These are phyloP conservation scores for Felis catus DNA, from an alignment of 2,113 vertebrate genomes.

Conservation along the genomic window F.catus_Fca126_mat1.0 CM031419.1:209496501-209497000, in stretches of 20 bases:
- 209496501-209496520: background rate
- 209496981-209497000: background rate
- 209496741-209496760: background rate
- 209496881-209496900: background rate
- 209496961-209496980: background rate
- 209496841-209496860: background rate
- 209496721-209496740: background rate
- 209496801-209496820: background rate
- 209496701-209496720: accelerated
- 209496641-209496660: background rate
- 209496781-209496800: background rate
- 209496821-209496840: background rate
- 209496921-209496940: background rate
- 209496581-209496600: background rate
- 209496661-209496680: background rate
- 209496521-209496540: background rate
- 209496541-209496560: background rate
- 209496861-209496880: background rate
- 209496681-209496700: accelerated
- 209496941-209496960: background rate
- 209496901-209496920: background rate
- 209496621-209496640: background rate
- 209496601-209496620: accelerated
- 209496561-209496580: background rate
- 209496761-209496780: background rate